Percentiles rank a stretch among this genome's conserved stretches.
Evolutionary conservation across 2,113 vertebrate genomes (phyloP).

Genomic region (Hystrix brachyura): DNA sequence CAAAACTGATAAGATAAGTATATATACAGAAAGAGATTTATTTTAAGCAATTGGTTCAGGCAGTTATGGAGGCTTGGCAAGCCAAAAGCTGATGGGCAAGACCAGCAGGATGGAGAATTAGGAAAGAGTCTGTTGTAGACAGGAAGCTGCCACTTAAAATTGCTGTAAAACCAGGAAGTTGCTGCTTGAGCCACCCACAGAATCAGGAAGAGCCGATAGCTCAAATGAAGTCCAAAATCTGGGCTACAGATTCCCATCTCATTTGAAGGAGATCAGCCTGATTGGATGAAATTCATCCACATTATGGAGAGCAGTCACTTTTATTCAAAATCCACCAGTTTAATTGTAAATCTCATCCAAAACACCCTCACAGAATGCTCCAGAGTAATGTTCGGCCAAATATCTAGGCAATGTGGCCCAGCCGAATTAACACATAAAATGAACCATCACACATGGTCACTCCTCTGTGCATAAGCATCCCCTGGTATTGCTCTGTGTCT

Average conservation of each 20-base stretch:
- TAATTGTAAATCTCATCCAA: neutral
- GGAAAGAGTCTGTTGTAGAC: neutral
- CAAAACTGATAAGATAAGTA: neutral
- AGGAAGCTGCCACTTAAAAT: neutral
- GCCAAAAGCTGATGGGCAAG: neutral
- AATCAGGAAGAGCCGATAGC: neutral
- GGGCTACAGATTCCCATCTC: neutral
- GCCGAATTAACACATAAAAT: neutral
- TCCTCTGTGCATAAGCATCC: neutral
- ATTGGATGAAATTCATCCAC: neutral
- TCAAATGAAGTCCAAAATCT: neutral
- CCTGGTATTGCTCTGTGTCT: neutral
- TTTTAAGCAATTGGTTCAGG: neutral
- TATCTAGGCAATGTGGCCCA: neutral
- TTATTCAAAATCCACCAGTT: slow-evolving; percentile 10
- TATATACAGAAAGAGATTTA: neutral
- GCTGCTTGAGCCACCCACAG: neutral
- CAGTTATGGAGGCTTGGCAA: neutral
- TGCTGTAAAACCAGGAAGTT: neutral
- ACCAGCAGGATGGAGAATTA: neutral
- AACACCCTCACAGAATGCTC: neutral
- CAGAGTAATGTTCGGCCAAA: neutral
- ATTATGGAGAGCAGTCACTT: neutral
- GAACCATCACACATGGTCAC: neutral
- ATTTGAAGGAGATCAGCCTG: neutral